Conservation (phyloP, 2,797 vertebrate species). For the Halcyon leucocephala region DNA sequence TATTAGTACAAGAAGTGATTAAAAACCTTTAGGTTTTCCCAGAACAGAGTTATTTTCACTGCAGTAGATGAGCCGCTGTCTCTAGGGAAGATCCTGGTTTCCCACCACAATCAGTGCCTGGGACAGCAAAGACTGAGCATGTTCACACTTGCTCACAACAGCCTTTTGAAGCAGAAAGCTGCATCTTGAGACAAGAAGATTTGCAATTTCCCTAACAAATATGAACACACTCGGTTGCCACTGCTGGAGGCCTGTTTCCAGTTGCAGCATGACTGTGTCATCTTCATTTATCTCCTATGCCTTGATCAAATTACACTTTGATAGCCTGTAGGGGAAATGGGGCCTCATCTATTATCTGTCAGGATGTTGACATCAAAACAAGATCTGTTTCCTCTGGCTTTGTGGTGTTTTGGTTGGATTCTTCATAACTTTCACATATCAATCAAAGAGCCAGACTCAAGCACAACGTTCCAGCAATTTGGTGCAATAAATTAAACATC, state of each 20-base stretch:
- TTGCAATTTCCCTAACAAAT: neutral
- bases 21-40: neutral
- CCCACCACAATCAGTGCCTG: neutral
- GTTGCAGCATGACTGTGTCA: constrained; percentile 50
- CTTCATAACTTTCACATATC: neutral
- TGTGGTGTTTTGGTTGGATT: constrained; percentile 14
- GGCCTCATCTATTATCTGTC: constrained; percentile 23
- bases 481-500: neutral
- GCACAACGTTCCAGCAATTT: neutral
- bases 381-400: constrained; percentile 40
- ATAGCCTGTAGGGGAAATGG: constrained; percentile 15
- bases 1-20: neutral
- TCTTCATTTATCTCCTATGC: constrained; percentile 26
- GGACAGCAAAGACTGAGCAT: neutral
- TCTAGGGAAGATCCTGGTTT: neutral
- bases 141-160: constrained; percentile 25
- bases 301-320: constrained; percentile 16
- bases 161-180: constrained; percentile 21
- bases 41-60: neutral
- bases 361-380: constrained; percentile 54
- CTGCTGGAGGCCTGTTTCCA: constrained; percentile 56
- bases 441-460: neutral
- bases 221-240: neutral
- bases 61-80: neutral
- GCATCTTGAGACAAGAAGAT: neutral